Evolutionary conservation across 2,888 invertebrate genomes (phyloP).

Genomic region (Napeogenes sylphis): DNA sequence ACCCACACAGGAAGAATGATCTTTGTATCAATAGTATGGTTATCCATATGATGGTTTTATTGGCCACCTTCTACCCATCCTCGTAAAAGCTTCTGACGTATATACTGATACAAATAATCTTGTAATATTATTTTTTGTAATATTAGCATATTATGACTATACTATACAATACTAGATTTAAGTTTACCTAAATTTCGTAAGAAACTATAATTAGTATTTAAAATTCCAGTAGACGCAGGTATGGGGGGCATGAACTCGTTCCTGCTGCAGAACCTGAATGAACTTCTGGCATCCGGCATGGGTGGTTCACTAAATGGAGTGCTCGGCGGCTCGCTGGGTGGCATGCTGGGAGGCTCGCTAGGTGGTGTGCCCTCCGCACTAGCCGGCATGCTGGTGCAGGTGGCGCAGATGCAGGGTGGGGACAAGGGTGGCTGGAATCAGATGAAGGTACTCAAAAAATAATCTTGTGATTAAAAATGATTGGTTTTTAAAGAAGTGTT

Average conservation of each 20-base stretch:
- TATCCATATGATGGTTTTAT: too few relatives aligned
- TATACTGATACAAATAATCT: too few relatives aligned
- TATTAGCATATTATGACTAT: too few relatives aligned
- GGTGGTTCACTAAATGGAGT: conserved; percentile 62
- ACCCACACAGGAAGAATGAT: neutral
- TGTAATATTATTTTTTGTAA: too few relatives aligned
- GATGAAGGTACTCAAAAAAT: conserved; percentile 23
- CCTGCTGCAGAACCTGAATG: conserved; percentile 72
- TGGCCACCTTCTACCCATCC: too few relatives aligned
- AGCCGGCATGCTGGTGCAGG: conserved; percentile 51
- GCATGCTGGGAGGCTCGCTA: conserved; percentile 45
- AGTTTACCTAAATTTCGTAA: too few relatives aligned
- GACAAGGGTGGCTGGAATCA: conserved; percentile 21
- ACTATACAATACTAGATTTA: too few relatives aligned
- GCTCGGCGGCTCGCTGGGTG: conserved; percentile 63
- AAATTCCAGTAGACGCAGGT: conserved; percentile 78
- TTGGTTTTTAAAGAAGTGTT: too few relatives aligned
- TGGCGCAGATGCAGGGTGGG: conserved; percentile 42
- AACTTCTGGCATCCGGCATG: conserved; percentile 70
- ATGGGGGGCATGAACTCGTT: conserved; percentile 75
- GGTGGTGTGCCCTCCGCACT: conserved; percentile 42
- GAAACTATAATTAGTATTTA: too few relatives aligned
- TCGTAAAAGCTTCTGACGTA: too few relatives aligned
- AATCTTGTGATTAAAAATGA: too few relatives aligned
- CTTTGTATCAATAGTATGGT: too few relatives aligned